Evolutionary conservation across 2,797 vertebrate genomes (phyloP).

Genomic region (Euphonia xanthogaster): DNA sequence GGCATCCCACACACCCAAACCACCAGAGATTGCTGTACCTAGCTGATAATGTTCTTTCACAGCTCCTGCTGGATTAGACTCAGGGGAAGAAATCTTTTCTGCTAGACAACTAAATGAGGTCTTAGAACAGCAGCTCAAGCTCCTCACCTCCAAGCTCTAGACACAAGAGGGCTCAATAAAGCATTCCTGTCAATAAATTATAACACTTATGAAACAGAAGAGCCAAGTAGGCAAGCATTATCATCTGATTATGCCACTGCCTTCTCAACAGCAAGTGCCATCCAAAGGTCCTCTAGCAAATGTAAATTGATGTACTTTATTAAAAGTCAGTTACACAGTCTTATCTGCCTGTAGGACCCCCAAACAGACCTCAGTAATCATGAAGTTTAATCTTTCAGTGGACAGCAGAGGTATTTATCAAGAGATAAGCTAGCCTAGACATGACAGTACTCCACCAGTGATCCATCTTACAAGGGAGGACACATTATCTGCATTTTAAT

Average conservation of each 20-base stretch:
- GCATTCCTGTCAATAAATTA: conserved; percentile 18
- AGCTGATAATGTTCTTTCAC: conserved; percentile 75
- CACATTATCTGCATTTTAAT: conserved; percentile 63
- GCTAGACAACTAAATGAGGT: conserved; percentile 78
- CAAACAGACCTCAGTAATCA: conserved; percentile 2
- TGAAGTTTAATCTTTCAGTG: conserved; percentile 46
- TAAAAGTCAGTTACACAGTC: background rate
- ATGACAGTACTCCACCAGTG: conserved; percentile 22
- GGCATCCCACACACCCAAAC: background rate
- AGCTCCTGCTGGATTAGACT: conserved; percentile 75
- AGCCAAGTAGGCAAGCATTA: background rate
- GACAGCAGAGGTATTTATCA: conserved; percentile 44
- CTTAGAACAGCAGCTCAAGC: conserved; percentile 64
- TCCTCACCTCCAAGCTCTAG: conserved; percentile 19
- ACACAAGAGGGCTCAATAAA: conserved; percentile 61
- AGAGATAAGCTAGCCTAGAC: conserved; percentile 41
- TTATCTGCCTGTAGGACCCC: conserved; percentile 28
- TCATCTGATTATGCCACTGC: background rate
- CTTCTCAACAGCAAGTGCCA: conserved; percentile 10
- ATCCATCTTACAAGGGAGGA: conserved; percentile 43
- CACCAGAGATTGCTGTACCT: background rate
- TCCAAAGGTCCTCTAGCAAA: conserved; percentile 5
- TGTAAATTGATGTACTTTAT: conserved; percentile 3
- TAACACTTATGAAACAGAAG: background rate
- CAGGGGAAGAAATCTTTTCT: conserved; percentile 75